Percentiles rank a stretch among this genome's conserved stretches.
Conservation (phyloP, 2,797 vertebrate species). For the Podargus strigoides region DNA sequence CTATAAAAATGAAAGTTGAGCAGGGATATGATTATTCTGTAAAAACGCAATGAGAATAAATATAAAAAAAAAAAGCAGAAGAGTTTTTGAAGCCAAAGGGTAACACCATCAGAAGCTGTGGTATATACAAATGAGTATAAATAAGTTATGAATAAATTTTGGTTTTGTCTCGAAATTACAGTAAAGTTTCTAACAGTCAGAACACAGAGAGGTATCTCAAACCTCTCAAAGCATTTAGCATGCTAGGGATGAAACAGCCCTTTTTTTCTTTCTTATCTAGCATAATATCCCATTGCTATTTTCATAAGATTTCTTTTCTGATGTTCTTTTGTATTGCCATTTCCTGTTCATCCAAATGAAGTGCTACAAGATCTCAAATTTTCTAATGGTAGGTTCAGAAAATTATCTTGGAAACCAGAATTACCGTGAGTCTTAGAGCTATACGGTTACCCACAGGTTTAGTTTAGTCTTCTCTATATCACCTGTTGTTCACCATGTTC, state of each 20-base stretch:
- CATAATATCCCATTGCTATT: background rate
- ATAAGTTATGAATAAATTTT: background rate
- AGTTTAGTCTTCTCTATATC: background rate
- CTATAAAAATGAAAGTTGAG: background rate
- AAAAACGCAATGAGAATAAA: background rate
- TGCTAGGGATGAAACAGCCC: background rate
- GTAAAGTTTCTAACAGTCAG: background rate
- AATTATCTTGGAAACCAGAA: background rate
- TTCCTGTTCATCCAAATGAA: background rate
- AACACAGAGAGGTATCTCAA: background rate
- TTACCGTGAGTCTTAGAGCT: background rate
- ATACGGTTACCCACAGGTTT: background rate
- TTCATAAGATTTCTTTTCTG: background rate
- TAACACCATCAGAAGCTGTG: background rate
- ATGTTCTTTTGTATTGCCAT: background rate
- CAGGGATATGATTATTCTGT: background rate
- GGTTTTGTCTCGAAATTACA: background rate
- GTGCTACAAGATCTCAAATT: background rate
- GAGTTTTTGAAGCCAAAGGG: background rate
- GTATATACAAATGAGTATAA: background rate
- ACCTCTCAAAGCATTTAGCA: background rate
- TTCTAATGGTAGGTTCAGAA: background rate
- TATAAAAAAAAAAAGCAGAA: background rate
- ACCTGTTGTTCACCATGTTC: background rate
- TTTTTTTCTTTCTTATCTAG: background rate